These are phyloP conservation scores for Manacus vitellinus DNA, from an alignment of 2,113 vertebrate genomes.

Conservation along the genomic window DNA sequence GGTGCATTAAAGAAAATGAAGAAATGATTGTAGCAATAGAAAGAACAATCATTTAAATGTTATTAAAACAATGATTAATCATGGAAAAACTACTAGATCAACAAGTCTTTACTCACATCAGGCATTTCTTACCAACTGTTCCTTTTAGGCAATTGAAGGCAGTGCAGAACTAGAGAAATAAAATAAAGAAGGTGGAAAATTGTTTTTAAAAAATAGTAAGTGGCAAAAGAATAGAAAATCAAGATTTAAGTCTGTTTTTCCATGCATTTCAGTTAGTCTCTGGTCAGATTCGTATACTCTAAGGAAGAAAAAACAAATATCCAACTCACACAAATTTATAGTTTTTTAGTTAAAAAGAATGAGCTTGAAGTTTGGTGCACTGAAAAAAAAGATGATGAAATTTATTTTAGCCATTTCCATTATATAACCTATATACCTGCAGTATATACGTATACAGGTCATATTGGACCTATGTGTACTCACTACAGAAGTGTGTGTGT, in stretches of 20 bases:
- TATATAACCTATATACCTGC: background rate
- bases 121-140: background rate
- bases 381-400: rapidly evolving
- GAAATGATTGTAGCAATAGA: background rate
- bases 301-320: background rate
- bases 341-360: background rate
- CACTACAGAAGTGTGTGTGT: rapidly evolving
- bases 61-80: background rate
- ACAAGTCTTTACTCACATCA: background rate
- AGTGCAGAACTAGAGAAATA: background rate
- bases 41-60: background rate
- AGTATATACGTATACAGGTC: background rate
- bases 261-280: background rate
- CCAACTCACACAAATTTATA: background rate
- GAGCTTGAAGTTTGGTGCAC: background rate
- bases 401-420: background rate
- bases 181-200: background rate
- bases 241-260: background rate
- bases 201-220: background rate
- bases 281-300: background rate
- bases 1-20: background rate
- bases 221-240: background rate
- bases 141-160: background rate
- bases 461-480: background rate
- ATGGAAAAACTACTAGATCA: background rate